Conservation (phyloP, 2,113 vertebrate species). For the Lepus timidus region DNA sequence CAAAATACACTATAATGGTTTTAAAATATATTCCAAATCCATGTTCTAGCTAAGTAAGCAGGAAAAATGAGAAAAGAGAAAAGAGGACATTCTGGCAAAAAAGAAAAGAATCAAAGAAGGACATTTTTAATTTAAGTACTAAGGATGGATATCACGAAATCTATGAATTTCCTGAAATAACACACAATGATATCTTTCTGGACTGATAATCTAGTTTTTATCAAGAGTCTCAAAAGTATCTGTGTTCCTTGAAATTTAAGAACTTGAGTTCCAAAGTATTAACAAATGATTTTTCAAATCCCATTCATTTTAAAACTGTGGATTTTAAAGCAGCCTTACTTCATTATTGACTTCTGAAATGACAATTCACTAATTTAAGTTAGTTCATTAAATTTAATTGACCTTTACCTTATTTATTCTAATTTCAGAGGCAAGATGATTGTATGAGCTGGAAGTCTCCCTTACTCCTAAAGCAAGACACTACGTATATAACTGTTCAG, state of each 20-base stretch:
- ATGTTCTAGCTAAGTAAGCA: background rate
- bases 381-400: conserved; percentile 22
- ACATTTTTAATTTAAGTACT: background rate
- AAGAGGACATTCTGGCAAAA: background rate
- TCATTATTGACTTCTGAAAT: conserved; percentile 52
- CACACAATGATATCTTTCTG: background rate
- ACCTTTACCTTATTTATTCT: conserved; percentile 34
- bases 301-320: conserved; percentile 9
- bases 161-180: conserved; percentile 5
- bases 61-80: background rate
- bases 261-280: conserved; percentile 12
- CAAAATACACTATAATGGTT: background rate
- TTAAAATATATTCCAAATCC: background rate
- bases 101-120: background rate
- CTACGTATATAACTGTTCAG: background rate
- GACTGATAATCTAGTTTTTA: conserved; percentile 6
- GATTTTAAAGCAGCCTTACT: conserved; percentile 3
- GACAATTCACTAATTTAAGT: conserved; percentile 25
- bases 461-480: background rate
- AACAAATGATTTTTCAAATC: conserved; percentile 18
- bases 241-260: background rate
- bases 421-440: background rate
- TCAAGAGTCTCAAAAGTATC: conserved; percentile 17
- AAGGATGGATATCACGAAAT: background rate
- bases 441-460: background rate